These are phyloP conservation scores for Myrmophylax atrothorax DNA, from an alignment of 2,113 vertebrate genomes.

Conservation along the genomic window DNA sequence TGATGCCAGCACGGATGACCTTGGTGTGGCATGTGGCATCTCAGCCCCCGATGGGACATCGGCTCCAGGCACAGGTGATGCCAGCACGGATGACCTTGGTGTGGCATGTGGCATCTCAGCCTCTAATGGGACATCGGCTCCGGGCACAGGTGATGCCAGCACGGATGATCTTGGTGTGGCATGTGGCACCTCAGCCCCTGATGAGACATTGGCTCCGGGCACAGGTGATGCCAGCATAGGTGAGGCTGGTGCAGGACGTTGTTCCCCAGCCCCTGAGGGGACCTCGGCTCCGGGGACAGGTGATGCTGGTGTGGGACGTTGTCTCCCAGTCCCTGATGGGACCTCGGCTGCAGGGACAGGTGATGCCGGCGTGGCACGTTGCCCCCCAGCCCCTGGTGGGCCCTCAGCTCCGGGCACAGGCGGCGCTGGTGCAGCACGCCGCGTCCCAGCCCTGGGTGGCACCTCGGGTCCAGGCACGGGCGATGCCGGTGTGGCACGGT, in stretches of 20 bases:
- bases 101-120: neutral
- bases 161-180: no score
- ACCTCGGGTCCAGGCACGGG: neutral
- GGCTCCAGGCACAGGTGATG: neutral
- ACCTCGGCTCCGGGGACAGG: neutral
- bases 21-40: neutral
- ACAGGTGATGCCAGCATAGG: neutral
- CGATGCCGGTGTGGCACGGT: neutral
- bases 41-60: neutral
- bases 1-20: neutral
- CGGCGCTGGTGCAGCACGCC: neutral
- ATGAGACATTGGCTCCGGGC: neutral
- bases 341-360: neutral
- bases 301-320: neutral
- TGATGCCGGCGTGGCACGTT: rapidly evolving
- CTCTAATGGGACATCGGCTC: neutral
- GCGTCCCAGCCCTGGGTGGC: neutral
- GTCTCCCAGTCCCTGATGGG: neutral
- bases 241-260: neutral
- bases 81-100: neutral
- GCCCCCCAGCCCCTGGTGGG: neutral
- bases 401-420: neutral
- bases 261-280: neutral
- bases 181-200: neutral
- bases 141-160: neutral